Evolutionary conservation across 2,888 invertebrate species (phyloP).

Genomic region (Sminthurides aquaticus): DNA sequence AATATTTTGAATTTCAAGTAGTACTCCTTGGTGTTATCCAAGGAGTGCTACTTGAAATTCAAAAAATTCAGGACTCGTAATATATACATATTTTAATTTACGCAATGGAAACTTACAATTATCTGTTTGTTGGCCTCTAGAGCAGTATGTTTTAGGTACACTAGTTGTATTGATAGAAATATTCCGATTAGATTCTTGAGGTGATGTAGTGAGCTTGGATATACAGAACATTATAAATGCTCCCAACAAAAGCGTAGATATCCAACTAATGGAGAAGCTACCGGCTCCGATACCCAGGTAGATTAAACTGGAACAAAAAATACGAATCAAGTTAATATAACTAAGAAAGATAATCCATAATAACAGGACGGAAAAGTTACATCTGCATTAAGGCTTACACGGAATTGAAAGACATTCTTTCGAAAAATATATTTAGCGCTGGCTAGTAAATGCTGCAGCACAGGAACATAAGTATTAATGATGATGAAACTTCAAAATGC

Average conservation of each 20-base stretch:
- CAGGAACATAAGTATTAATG: no score
- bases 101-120: no score
- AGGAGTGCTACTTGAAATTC: no score
- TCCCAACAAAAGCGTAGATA: neutral
- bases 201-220: neutral
- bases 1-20: no score
- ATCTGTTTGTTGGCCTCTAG: neutral
- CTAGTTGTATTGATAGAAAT: neutral
- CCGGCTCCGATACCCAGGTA: neutral
- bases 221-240: neutral
- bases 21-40: no score
- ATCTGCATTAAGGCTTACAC: no score
- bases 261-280: neutral
- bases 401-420: neutral
- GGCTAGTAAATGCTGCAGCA: no score
- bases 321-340: neutral
- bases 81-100: no score
- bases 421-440: no score
- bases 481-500: no score
- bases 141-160: neutral
- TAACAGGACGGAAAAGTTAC: no score
- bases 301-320: neutral
- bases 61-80: no score
- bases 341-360: neutral
- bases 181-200: neutral